Evolutionary conservation across 1,140 invertebrate species (phyloP).

Genomic region (Drosophila orena): DNA sequence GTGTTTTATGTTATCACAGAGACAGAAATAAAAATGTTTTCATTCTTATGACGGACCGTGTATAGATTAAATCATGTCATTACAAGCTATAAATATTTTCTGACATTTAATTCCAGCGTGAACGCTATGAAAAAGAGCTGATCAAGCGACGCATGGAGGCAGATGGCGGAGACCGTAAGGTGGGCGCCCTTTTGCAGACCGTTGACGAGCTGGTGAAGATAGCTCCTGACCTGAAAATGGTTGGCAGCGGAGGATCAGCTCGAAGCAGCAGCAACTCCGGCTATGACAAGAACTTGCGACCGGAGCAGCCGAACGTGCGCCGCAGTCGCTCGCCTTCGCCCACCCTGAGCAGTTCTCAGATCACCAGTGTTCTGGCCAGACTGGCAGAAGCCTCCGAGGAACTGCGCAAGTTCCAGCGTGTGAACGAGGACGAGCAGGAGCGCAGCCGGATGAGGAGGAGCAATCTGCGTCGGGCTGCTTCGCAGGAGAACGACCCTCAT

Average conservation of each 20-base stretch:
- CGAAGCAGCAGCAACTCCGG: constrained; percentile 39
- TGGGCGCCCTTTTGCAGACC: constrained; percentile 88
- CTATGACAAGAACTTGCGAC: constrained; percentile 58
- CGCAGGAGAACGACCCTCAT: constrained; percentile 85
- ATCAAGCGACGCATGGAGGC: constrained; percentile 87
- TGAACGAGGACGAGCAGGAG: constrained; percentile 86
- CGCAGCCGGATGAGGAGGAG: constrained; percentile 84
- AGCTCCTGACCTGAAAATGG: constrained; percentile 87
- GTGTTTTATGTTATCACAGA: no score
- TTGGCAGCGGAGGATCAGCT: constrained; percentile 60
- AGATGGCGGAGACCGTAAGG: constrained; percentile 82
- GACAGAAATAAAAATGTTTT: no score
- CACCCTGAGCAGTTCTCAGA: constrained; percentile 74
- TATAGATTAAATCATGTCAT: no score
- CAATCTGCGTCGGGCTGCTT: constrained; percentile 85
- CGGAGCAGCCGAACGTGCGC: constrained; percentile 75
- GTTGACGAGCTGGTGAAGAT: constrained; percentile 91
- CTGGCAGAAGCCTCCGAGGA: constrained; percentile 86
- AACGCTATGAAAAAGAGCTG: constrained; percentile 92
- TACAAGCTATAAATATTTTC: neutral
- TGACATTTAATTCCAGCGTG: constrained; percentile 85
- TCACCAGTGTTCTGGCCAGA: constrained; percentile 76
- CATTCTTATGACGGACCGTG: no score
- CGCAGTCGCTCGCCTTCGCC: constrained; percentile 82
- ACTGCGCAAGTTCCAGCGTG: constrained; percentile 85